Conservation (phyloP, 2,797 vertebrate species). For the Columba guinea region DNA sequence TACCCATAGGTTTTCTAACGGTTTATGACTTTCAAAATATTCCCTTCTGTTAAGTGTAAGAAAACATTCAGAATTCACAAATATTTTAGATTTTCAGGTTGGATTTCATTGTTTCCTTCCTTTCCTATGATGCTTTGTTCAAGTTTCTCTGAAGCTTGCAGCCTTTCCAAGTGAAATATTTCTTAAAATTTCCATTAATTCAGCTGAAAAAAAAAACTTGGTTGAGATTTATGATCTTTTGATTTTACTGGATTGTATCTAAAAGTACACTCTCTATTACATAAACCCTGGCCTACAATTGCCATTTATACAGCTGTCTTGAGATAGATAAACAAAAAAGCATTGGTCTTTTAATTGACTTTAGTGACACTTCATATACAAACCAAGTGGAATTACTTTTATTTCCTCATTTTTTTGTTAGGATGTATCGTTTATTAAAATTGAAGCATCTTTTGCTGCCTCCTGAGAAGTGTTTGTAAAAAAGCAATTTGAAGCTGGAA, state of each 20-base stretch:
- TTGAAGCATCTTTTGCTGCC: background rate
- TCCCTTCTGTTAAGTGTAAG: background rate
- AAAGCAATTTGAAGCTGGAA: background rate
- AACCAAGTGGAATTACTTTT: background rate
- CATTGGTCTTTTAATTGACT: background rate
- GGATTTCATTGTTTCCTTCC: background rate
- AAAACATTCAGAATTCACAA: background rate
- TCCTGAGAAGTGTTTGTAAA: background rate
- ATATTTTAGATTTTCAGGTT: background rate
- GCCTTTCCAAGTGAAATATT: background rate
- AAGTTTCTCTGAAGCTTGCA: background rate
- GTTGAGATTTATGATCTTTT: background rate
- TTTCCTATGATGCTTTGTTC: background rate
- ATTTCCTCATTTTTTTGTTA: background rate
- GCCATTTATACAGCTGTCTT: background rate
- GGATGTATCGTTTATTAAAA: background rate
- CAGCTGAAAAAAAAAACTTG: background rate
- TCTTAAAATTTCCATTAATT: background rate
- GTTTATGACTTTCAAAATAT: background rate
- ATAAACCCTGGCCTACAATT: background rate
- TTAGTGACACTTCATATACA: background rate
- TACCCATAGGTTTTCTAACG: background rate
- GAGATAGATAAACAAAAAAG: background rate
- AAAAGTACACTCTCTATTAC: background rate
- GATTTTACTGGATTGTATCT: background rate